A percentile compares a stretch with the other conserved stretches of the same genome.
Conservation (phyloP, 2,888 invertebrate genomes). For the Acanthosepion pharaonis region DNA sequence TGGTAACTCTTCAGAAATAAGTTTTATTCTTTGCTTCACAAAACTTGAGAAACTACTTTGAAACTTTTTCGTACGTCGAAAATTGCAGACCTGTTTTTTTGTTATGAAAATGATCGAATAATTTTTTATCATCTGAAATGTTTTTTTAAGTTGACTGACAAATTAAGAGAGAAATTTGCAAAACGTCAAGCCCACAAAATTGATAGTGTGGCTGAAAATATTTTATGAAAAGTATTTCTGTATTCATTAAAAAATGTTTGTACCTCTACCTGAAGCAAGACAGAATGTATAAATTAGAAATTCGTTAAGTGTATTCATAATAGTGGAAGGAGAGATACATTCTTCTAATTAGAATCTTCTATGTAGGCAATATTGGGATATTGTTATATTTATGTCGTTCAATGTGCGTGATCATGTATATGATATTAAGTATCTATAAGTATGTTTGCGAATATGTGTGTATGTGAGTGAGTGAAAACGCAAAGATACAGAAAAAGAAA, state of each 20-base stretch:
- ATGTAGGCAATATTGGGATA: neutral
- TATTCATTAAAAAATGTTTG: neutral
- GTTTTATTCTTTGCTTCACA: neutral
- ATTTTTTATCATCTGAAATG: neutral
- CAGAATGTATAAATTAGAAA: neutral
- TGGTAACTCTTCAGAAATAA: neutral
- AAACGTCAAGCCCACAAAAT: neutral
- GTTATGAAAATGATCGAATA: neutral
- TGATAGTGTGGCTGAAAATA: neutral
- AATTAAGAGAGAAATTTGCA: neutral
- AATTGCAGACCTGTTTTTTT: neutral
- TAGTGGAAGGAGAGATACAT: neutral
- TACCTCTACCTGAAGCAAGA: neutral
- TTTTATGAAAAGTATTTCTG: neutral
- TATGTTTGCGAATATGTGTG: neutral
- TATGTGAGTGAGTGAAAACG: neutral
- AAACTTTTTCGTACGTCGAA: neutral
- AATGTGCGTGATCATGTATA: neutral
- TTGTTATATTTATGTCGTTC: neutral
- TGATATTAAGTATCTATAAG: neutral
- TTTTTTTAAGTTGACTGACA: neutral
- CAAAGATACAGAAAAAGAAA: slow-evolving; percentile 33
- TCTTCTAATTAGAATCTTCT: neutral
- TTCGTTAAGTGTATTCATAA: neutral
- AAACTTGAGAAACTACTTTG: neutral